A percentile compares a stretch with the other conserved stretches of the same genome.
phyloP scores from a whole-genome alignment of 35 echinoderm and acorn worm genomes.

The Heliocidaris erythrogramma region DNA sequence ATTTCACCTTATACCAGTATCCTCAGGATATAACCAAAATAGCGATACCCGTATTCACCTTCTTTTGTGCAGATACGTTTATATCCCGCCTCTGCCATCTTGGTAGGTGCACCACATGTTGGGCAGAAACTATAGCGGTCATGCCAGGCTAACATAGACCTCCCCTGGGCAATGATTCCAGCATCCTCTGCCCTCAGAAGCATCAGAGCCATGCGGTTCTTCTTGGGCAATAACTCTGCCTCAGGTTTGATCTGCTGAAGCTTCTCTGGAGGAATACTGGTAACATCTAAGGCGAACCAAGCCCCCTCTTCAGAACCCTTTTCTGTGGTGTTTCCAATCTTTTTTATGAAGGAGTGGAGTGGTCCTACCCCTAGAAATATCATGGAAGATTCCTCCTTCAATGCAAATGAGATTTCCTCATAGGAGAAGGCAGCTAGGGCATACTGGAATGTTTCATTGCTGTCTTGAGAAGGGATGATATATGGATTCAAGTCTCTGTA shows the following conservation, averaged over 20 bases:
- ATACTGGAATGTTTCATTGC: conserved; percentile 61
- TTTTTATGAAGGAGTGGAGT: not conserved
- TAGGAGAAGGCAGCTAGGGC: conserved; percentile 54
- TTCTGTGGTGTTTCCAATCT: not conserved
- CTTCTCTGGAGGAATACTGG: conserved; percentile 47
- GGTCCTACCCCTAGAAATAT: conserved; percentile 77
- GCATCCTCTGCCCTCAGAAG: conserved; percentile 67
- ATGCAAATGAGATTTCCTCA: conserved; percentile 60
- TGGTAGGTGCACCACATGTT: conserved; percentile 75
- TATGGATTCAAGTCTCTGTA: conserved; percentile 70
- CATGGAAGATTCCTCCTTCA: conserved; percentile 48
- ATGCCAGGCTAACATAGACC: conserved; percentile 85
- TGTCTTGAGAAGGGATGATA: conserved; percentile 53
- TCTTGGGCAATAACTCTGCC: conserved; percentile 60
- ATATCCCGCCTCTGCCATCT: conserved; percentile 81
- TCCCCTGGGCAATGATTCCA: conserved; percentile 77
- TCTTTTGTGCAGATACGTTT: conserved; percentile 79
- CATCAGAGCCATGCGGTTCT: conserved; percentile 72
- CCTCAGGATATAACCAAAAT: not conserved
- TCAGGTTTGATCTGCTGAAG: conserved; percentile 56
- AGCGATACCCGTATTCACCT: conserved; percentile 45
- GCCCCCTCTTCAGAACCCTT: not conserved
- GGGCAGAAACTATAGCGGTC: conserved; percentile 92
- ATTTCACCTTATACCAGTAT: not conserved
- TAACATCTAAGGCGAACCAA: conserved; percentile 94